Base-by-base conservation (phyloP, 1,140 invertebrate species). In the Eriosoma lanigerum region DNA sequence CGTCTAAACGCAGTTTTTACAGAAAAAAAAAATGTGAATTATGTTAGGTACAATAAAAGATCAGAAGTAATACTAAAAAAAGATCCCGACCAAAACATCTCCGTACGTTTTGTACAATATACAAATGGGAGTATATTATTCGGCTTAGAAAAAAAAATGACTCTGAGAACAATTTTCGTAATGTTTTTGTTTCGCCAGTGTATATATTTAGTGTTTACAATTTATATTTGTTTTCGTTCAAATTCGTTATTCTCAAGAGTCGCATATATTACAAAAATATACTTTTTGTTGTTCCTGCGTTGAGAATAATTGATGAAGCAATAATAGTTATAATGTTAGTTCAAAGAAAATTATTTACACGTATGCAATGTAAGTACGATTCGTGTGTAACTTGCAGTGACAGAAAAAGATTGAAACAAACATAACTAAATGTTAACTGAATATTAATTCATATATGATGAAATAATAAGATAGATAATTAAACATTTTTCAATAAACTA, bases 71-170 rank as follows among this genome's bases (percentile, higher is more conserved):
- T n/a, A n/a, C n/a, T n/a, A 38, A 1, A 38, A 64, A 62, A 62
- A 17, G 1, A 29, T 29, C 19, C 32, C 10, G n/a, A 64, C 19
- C 8, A 64, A 32, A 32, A 64, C 29, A 32, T n/a, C 58, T 1
- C 29, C 17, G 32, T 64, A 64, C 19, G 32, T 64, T 38, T n/a
- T n/a, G n/a, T n/a, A 64, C 19, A n/a, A n/a, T n/a, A 64, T 64
- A 64, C 29, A 64, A 64, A 64, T 32, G 17, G 60, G 19, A 64
- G 32, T 15, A 64, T 38, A 64, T 64, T 32, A 64, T 64, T n/a
- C 60, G 60, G 60, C 60, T 64, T 64, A 64, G 26, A 32, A 64
- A 19, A 64, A 64, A 62, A 32, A 17, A 64, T n/a, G 21, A 9
- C 60, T 64, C 60, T 17, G 10, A 19, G 3, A 29, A 29, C 9